Percentiles rank a stretch among this genome's conserved stretches.
These are phyloP conservation scores for Vespertilio murinus DNA, from an alignment of 2,797 vertebrate genomes.

Conservation along the genomic window DNA sequence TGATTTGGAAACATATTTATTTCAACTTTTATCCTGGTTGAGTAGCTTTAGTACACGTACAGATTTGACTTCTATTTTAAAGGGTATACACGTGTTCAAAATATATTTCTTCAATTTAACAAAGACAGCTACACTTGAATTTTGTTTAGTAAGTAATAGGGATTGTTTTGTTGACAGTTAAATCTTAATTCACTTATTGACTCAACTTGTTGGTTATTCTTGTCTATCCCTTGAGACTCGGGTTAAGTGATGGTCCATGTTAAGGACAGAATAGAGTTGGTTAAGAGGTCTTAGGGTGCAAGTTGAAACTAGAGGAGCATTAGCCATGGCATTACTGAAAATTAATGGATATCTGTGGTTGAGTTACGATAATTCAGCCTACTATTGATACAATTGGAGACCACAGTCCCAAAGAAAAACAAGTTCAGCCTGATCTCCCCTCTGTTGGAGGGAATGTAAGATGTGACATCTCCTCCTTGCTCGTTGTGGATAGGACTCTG, in stretches of 20 bases:
- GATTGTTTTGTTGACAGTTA: background rate
- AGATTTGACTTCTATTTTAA: constrained; percentile 12
- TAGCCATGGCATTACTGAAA: background rate
- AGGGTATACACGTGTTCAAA: background rate
- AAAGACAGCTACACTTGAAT: background rate
- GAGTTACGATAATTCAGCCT: background rate
- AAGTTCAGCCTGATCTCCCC: background rate
- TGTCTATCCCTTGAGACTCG: background rate
- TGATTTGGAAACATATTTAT: constrained; percentile 16
- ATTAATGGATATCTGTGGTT: background rate
- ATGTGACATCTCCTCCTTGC: background rate
- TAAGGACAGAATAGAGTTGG: background rate
- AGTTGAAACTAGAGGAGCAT: background rate
- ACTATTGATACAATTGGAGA: constrained; percentile 9
- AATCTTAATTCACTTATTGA: background rate
- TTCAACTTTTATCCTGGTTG: constrained; percentile 11
- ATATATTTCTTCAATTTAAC: background rate
- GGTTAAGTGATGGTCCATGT: background rate
- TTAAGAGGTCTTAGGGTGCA: background rate
- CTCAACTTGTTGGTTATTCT: background rate
- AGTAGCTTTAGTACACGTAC: background rate
- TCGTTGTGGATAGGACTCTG: background rate
- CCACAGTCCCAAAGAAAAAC: background rate
- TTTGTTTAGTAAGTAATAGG: constrained; percentile 12
- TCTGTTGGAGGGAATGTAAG: background rate